Base-by-base conservation (phyloP, 2,113 vertebrate species). In the Campylomormyrus numenius region DNA sequence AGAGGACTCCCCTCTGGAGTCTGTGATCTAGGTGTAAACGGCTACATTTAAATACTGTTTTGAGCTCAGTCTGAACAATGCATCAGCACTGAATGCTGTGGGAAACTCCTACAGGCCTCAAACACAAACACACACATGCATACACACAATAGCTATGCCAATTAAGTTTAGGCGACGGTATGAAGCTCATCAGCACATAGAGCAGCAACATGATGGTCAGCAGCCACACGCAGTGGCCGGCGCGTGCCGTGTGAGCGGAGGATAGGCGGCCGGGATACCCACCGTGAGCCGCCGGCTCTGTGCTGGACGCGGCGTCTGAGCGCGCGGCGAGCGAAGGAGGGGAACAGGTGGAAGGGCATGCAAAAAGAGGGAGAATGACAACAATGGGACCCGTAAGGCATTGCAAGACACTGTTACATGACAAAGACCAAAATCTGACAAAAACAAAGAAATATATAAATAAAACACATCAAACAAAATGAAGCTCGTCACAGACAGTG, bases 221-320 rank as follows among this genome's bases (percentile, higher is more conserved):
- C 89, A 88, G 92, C 88, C 91, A 91, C 91, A 91, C 91, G 42
- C 74, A 50, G 77, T 31, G 35, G 52, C 70, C 27, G 13, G 19
- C 7, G 56, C 77, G 84, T 91, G 89, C 17, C 35, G 91, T 91
- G 92, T 88, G 70, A 70, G 90, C 52, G 92, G 86, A 94, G 94
- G 83, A 93, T 89, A 93, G 89, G 90, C 91, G 92, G 90, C 91
- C 95, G 92, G 94, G 94, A 93, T 96, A 96, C 96, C 95, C 95
- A 96, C 96, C 96, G 94, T 96, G 96, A 95, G 95, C 95, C 93
- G 96, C 95, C 91, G 95, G 95, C 95, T 96, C 96, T 92, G 95
- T 94, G 94, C 95, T 95, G 95, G 95, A 95, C 93, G 94, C 92
- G 91, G 94, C 92, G 93, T 96, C 96, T 96, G 95, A 95, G 95